Percentiles rank a stretch among this genome's conserved stretches.
Evolutionary conservation across 2,888 invertebrate genomes (phyloP).

Genomic region (Dexiosoma caninum): DNA sequence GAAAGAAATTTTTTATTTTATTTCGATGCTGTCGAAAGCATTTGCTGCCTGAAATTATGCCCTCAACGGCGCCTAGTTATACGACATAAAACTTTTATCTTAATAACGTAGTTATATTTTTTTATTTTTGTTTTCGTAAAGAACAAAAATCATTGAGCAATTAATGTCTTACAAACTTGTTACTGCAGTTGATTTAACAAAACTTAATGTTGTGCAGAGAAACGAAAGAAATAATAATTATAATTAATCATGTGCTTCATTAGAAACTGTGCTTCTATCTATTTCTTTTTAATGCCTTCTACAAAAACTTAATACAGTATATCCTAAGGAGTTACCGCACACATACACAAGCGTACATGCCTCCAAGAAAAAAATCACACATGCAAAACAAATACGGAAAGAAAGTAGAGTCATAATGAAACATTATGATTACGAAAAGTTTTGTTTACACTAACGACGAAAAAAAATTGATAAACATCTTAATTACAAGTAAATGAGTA

Average conservation of each 20-base stretch:
- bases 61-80: no score
- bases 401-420: conserved; percentile 21
- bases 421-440: conserved; percentile 34
- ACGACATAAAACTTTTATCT: no score
- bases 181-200: conserved; percentile 36
- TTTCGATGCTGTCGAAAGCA: no score
- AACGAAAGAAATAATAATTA: conserved; percentile 32
- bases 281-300: conserved; percentile 20
- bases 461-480: conserved; percentile 64
- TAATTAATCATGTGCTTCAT: conserved; percentile 53
- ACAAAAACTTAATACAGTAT: conserved; percentile 15
- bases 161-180: conserved; percentile 19
- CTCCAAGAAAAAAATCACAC: background rate
- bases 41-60: no score
- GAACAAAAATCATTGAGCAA: background rate
- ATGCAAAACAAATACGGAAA: background rate
- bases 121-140: no score
- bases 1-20: no score
- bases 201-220: conserved; percentile 5
- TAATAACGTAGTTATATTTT: no score
- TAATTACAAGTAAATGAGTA: conserved; percentile 61
- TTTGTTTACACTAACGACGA: conserved; percentile 48
- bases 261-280: conserved; percentile 19
- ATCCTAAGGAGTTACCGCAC: background rate
- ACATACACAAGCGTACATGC: background rate